A percentile compares a stretch with the other conserved stretches of the same genome.
phyloP scores from a whole-genome alignment of 2,888 invertebrate genomes.

The Sphaerophoria rueppellii region DNA sequence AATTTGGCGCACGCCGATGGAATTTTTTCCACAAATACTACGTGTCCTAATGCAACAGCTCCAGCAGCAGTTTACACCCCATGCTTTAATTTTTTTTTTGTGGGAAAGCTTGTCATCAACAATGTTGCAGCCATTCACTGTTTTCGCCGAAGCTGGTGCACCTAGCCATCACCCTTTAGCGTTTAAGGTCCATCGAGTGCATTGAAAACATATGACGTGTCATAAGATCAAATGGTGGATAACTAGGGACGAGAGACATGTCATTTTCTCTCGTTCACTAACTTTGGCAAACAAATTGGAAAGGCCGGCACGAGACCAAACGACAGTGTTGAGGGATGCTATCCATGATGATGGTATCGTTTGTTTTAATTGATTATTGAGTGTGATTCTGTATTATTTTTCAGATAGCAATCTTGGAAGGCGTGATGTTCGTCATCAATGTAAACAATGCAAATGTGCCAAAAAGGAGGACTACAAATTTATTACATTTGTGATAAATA shows the following conservation, averaged over 20 bases:
- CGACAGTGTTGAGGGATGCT: slow-evolving; percentile 5
- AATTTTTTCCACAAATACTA: slow-evolving; percentile 51
- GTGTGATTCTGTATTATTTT: slow-evolving; percentile 46
- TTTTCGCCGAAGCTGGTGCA: slow-evolving; percentile 25
- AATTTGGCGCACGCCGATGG: slow-evolving; percentile 67
- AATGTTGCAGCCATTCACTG: slow-evolving; percentile 65
- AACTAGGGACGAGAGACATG: slow-evolving; percentile 55
- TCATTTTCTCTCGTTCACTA: slow-evolving; percentile 42
- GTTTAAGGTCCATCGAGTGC: slow-evolving; percentile 62
- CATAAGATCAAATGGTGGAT: slow-evolving; percentile 71
- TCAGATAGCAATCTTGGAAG: slow-evolving; percentile 35
- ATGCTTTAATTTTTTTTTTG: slow-evolving; percentile 45
- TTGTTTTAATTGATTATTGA: slow-evolving; percentile 58
- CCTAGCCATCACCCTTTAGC: slow-evolving; percentile 53
- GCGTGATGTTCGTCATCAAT: not conserved
- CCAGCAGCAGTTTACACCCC: slow-evolving; percentile 61
- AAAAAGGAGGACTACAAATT: not conserved
- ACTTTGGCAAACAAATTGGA: slow-evolving; percentile 37
- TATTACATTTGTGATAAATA: not conserved
- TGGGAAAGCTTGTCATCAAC: slow-evolving; percentile 67
- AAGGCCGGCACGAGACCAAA: not conserved
- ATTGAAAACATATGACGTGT: slow-evolving; percentile 68
- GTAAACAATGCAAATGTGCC: not conserved
- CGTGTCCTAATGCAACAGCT: slow-evolving; percentile 55
- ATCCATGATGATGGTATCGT: slow-evolving; percentile 52